Evolutionary conservation across 2,888 invertebrate genomes (phyloP), one percentile per base, ranked within the genome.

Genomic region (Zele albiditarsus): DNA sequence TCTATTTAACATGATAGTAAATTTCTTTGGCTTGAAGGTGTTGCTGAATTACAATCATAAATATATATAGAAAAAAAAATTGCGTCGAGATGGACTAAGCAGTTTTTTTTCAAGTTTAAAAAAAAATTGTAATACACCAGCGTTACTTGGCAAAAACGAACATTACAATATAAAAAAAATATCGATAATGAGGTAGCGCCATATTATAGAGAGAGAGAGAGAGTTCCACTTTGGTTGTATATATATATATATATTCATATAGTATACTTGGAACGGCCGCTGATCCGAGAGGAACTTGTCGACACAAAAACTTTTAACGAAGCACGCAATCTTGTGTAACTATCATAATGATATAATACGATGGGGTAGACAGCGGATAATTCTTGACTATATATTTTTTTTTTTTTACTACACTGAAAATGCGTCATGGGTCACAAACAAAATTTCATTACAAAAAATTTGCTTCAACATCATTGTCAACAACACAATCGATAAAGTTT

Each of bases 261-360:
- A 20, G 20, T 53, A 23, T 38, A 38, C 63, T 63, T 63, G 33
- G 20, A 20, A 33, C 4, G n/a, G n/a, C 38, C 5, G 38, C 23
- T 63, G 63, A 63, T 63, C 23, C 33, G 5, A n/a, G 63, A 38
- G 8, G 12, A 69, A 57, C 57, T 69, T 69, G 53, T 53, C 28
- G 20, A 25, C 53, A 53, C 20, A 20, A 53, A 28, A 74, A 74
- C 53, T 74, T 74, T 69, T 74, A 74, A 74, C 63, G 63, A 74
- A 69, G 49, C 49, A 60, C 38, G 38, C 67, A 73, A 68, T 73
- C 67, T 20, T 20, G 60, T 49, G 20, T 53, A 74, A 74, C 53
- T 70, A 53, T 63, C 63, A 20, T 57, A 3, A 46, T 63, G 14
- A n/a, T 69, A 74, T 60, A 63, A 42, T 62, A 63, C n/a, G n/a